Percentiles rank a stretch among this genome's conserved stretches.
phyloP scores from a whole-genome alignment of 2,888 invertebrate genomes.

The Athalia rosae region DNA sequence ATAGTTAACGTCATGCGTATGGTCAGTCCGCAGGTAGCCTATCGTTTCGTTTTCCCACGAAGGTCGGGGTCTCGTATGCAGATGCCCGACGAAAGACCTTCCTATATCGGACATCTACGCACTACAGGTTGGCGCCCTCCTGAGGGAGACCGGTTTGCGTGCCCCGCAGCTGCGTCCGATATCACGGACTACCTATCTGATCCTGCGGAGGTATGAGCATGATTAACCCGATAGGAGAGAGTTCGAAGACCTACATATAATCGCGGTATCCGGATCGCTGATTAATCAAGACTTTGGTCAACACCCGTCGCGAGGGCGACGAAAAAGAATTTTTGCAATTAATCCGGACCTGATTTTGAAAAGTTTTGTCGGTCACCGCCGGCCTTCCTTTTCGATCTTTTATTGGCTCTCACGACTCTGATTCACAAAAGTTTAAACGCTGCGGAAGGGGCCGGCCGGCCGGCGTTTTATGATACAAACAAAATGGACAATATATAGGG shows the following conservation, averaged over 20 bases:
- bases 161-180: conserved; percentile 20
- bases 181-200: background rate
- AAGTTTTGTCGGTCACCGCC: no score
- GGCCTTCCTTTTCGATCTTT: no score
- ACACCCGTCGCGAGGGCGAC: background rate
- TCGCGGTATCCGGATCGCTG: conserved; percentile 1
- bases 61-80: conserved; percentile 42
- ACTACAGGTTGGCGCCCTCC: conserved; percentile 34
- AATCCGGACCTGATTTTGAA: no score
- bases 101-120: conserved; percentile 41
- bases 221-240: background rate
- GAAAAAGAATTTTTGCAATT: background rate
- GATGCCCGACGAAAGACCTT: conserved; percentile 35
- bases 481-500: no score
- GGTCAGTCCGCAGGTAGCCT: background rate
- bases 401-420: no score
- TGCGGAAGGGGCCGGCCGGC: no score
- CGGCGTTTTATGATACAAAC: no score
- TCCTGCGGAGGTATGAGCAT: conserved; percentile 9
- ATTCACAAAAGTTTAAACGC: no score
- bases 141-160: conserved; percentile 28
- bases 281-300: background rate
- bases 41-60: conserved; percentile 33
- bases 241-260: conserved; percentile 37
- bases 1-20: no score